These are phyloP conservation scores for Eulacestoma nigropectus DNA, from an alignment of 2,113 vertebrate genomes.

Conservation along the genomic window DNA sequence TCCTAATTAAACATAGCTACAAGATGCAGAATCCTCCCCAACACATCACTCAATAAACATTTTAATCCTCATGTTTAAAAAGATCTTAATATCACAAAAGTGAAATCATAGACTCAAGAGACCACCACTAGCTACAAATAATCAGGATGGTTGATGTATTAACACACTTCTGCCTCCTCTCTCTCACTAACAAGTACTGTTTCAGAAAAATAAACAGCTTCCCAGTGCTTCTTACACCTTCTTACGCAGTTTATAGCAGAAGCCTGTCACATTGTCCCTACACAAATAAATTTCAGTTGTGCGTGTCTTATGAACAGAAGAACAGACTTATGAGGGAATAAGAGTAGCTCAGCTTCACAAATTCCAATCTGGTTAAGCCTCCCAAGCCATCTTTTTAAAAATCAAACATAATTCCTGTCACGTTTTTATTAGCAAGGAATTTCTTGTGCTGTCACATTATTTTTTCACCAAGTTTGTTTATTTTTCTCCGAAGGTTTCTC, in stretches of 20 bases:
- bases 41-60: background rate
- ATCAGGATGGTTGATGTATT: background rate
- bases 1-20: background rate
- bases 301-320: background rate
- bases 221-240: background rate
- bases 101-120: background rate
- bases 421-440: background rate
- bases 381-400: background rate
- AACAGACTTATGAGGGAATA: background rate
- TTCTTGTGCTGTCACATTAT: background rate
- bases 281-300: background rate
- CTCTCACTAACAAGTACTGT: background rate
- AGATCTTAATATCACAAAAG: background rate
- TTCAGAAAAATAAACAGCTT: background rate
- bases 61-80: background rate
- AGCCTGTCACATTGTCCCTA: background rate
- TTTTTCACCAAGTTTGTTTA: background rate
- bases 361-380: background rate
- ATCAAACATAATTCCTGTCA: background rate
- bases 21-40: background rate
- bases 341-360: background rate
- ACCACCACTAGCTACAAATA: background rate
- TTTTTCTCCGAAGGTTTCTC: background rate
- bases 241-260: background rate
- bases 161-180: background rate